phyloP scores from a whole-genome alignment of 2,797 vertebrate species.

The Poeciliopsis turneri region DNA sequence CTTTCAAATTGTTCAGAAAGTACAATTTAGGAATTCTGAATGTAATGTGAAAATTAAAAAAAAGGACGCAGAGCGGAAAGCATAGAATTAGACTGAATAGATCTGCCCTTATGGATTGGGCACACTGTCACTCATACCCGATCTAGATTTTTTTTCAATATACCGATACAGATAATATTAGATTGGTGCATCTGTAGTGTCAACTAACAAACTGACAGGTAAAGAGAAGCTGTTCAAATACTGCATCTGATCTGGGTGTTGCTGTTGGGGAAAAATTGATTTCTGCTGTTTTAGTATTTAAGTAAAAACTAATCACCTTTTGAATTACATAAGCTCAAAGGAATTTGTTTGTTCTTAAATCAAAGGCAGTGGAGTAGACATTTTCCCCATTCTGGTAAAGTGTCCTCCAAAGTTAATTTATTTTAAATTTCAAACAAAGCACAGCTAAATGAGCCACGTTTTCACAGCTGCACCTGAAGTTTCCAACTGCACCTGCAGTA shows the following conservation, averaged over 20 bases:
- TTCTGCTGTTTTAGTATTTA: neutral
- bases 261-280: neutral
- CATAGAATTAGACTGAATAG: too few species aligned
- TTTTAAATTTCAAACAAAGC: neutral
- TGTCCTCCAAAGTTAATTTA: neutral
- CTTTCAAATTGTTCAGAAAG: too few species aligned
- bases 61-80: too few species aligned
- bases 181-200: too few species aligned
- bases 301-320: neutral
- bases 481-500: constrained; percentile 36
- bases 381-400: neutral
- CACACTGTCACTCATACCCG: too few species aligned
- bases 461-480: constrained; percentile 9
- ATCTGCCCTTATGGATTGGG: too few species aligned
- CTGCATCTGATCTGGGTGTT: neutral
- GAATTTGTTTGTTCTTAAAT: neutral
- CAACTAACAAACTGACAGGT: neutral
- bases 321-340: neutral
- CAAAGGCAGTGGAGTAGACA: too few species aligned
- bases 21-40: too few species aligned
- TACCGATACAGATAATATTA: too few species aligned
- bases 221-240: neutral
- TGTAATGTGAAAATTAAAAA: too few species aligned
- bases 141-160: too few species aligned
- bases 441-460: neutral